A percentile compares a stretch with the other conserved stretches of the same genome.
Conservation (phyloP, 1,140 invertebrate species). For the Leptinotarsa undecemlineata region DNA sequence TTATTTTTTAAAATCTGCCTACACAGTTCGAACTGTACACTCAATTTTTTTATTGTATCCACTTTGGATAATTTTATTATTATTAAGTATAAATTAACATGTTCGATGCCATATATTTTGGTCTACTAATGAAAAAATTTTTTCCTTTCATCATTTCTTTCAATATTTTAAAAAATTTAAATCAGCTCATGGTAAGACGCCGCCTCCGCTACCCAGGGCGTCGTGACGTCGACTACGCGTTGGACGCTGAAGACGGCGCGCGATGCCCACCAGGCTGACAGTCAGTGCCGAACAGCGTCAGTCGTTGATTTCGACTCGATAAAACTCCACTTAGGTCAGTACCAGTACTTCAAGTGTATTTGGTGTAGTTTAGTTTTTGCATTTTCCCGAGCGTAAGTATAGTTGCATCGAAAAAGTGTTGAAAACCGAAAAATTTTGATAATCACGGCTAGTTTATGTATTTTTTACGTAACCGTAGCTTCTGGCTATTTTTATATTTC, state of each 20-base stretch:
- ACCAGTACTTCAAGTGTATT: constrained; percentile 22
- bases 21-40: too few species aligned
- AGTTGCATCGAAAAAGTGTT: not conserved
- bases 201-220: constrained; percentile 13
- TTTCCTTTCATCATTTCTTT: too few species aligned
- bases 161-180: too few species aligned
- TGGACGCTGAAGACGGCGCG: constrained; percentile 35
- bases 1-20: not conserved
- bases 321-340: constrained; percentile 50
- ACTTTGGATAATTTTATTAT: too few species aligned
- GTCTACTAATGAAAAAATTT: too few species aligned
- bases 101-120: too few species aligned
- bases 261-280: constrained; percentile 39
- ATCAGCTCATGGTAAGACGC: constrained; percentile 18
- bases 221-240: constrained; percentile 29
- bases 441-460: not conserved
- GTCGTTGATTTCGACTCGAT: constrained; percentile 51
- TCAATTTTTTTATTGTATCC: too few species aligned
- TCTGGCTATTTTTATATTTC: constrained; percentile 7
- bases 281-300: constrained; percentile 50
- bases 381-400: not conserved
- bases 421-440: not conserved
- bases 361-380: not conserved
- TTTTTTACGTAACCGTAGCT: not conserved
- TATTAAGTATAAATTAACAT: too few species aligned